Percentiles rank a stretch among this genome's conserved stretches.
Conservation (phyloP, 2,888 invertebrate genomes). For the Anthrax anthrax region DNA sequence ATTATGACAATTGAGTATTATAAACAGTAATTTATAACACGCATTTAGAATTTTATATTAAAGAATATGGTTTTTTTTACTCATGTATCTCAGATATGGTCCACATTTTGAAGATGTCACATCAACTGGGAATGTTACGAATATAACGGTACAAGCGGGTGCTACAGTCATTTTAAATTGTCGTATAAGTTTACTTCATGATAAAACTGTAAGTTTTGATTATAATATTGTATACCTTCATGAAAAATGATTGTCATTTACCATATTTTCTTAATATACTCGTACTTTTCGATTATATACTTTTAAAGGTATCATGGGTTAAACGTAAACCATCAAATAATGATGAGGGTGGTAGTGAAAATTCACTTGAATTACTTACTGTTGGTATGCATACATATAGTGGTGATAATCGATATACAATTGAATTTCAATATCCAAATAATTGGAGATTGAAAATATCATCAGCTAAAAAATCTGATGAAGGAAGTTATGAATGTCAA, state of each 20-base stretch:
- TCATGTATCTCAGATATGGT: slow-evolving; percentile 47
- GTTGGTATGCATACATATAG: slow-evolving; percentile 52
- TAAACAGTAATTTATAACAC: too few relatives aligned
- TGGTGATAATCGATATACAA: slow-evolving; percentile 44
- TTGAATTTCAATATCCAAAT: slow-evolving; percentile 42
- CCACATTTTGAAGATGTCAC: slow-evolving; percentile 50
- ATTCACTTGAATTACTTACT: slow-evolving; percentile 50
- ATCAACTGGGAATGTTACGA: slow-evolving; percentile 45
- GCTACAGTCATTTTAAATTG: slow-evolving; percentile 59
- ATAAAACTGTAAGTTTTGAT: slow-evolving; percentile 64
- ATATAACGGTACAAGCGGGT: slow-evolving; percentile 58
- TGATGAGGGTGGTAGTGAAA: slow-evolving; percentile 39
- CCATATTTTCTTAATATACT: too few relatives aligned
- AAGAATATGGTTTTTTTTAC: too few relatives aligned
- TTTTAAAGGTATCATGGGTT: slow-evolving; percentile 65
- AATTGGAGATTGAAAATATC: slow-evolving; percentile 42
- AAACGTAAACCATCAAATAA: slow-evolving; percentile 36
- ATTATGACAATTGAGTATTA: too few relatives aligned
- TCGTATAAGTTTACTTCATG: slow-evolving; percentile 56
- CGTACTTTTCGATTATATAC: too few relatives aligned
- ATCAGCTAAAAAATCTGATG: slow-evolving; percentile 37
- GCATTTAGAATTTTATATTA: too few relatives aligned
- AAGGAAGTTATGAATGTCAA: slow-evolving; percentile 40
- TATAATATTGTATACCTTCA: too few relatives aligned
- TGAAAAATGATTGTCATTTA: too few relatives aligned